Conservation (phyloP, 2,888 invertebrate species). For the Tethea ocularis region DNA sequence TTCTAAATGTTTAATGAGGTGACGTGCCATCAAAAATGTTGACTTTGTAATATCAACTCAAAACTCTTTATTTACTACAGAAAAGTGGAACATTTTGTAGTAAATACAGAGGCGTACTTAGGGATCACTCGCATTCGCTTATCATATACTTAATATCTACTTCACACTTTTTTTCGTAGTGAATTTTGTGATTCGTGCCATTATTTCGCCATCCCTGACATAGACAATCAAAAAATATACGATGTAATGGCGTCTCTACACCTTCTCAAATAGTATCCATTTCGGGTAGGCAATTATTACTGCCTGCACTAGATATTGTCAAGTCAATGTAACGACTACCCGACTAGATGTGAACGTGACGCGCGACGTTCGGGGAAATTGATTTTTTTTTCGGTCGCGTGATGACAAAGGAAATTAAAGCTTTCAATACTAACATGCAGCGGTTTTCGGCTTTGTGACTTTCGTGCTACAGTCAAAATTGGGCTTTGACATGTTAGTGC, state of each 20-base stretch:
- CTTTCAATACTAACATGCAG: conserved; percentile 14
- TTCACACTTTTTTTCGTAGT: no score
- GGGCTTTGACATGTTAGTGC: not conserved
- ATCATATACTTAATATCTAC: no score
- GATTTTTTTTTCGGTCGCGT: conserved; percentile 27
- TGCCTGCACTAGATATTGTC: conserved; percentile 39
- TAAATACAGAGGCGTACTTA: no score
- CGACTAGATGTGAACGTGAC: conserved; percentile 23
- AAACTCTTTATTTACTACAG: no score
- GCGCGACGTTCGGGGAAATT: conserved; percentile 46
- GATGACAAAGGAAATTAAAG: conserved; percentile 31
- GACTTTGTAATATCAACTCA: no score
- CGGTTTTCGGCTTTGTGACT: not conserved
- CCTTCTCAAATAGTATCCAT: conserved; percentile 27
- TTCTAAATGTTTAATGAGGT: no score
- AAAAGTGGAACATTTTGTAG: no score
- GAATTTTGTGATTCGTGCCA: no score
- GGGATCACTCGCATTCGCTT: no score
- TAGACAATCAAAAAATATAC: not conserved
- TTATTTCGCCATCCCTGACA: no score
- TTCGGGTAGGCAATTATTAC: conserved; percentile 51
- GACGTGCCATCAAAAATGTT: no score
- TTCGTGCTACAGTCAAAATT: not conserved
- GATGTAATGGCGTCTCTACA: conserved; percentile 26
- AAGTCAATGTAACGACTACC: conserved; percentile 34